Percentiles rank a stretch among this genome's conserved stretches.
Evolutionary conservation across 1,140 invertebrate species (phyloP).

Genomic region (Aricia agestis): DNA sequence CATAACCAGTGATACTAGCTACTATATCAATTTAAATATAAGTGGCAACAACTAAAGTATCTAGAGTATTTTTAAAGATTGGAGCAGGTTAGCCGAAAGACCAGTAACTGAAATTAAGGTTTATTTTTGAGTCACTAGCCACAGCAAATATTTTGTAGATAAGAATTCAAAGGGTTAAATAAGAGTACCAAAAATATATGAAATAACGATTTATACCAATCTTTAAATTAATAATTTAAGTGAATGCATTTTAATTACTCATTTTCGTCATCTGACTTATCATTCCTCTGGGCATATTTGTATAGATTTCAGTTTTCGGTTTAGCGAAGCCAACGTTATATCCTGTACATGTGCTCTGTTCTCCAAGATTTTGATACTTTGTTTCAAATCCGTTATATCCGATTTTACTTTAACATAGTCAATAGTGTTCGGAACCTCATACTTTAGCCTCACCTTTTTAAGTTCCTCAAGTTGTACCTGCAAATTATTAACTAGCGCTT

Average conservation of each 20-base stretch:
- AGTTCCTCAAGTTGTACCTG: constrained; percentile 50
- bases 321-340: constrained; percentile 52
- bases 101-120: no score
- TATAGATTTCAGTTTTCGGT: constrained; percentile 45
- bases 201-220: not conserved
- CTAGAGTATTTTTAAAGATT: no score
- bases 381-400: constrained; percentile 68
- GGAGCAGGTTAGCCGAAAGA: no score
- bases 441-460: constrained; percentile 49
- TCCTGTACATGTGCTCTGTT: constrained; percentile 71
- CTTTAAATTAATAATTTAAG: no score
- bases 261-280: not conserved
- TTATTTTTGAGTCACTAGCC: no score
- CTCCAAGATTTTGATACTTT: constrained; percentile 67
- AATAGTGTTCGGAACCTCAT: constrained; percentile 75
- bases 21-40: no score
- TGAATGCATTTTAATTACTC: no score
- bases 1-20: no score
- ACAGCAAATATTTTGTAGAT: no score
- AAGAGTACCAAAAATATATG: not conserved
- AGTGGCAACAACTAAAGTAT: no score
- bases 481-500: constrained; percentile 48
- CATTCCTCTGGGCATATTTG: not conserved
- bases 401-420: constrained; percentile 76
- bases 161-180: no score